Evolutionary conservation across 2,797 vertebrate species (phyloP).

Genomic region (Lindbergichthys nudifrons): DNA sequence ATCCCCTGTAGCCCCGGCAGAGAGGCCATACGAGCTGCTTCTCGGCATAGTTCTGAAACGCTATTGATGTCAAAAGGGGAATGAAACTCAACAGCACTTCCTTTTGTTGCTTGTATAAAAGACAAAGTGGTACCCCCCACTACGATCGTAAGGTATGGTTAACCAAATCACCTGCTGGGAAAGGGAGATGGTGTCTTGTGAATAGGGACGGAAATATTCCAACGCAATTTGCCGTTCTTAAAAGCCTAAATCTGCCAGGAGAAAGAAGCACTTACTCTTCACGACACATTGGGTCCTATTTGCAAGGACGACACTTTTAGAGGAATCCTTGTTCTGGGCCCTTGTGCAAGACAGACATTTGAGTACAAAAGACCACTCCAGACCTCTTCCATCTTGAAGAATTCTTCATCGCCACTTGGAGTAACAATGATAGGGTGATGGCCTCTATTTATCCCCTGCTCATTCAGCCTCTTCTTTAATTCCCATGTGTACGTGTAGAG

Average conservation of each 20-base stretch:
- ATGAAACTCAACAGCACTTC: slow-evolving; percentile 55
- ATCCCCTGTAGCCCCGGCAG: slow-evolving; percentile 59
- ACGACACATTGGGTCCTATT: slow-evolving; percentile 26
- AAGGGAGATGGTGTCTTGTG: slow-evolving; percentile 20
- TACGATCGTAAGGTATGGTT: slow-evolving; percentile 54
- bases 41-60: slow-evolving; percentile 54
- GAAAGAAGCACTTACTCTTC: slow-evolving; percentile 19
- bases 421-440: slow-evolving; percentile 26
- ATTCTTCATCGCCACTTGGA: slow-evolving; percentile 2
- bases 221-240: slow-evolving; percentile 31
- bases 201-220: slow-evolving; percentile 47
- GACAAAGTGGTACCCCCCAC: slow-evolving; percentile 47
- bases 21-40: slow-evolving; percentile 38
- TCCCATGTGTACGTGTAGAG: slow-evolving; percentile 24
- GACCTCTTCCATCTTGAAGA: slow-evolving; percentile 13
- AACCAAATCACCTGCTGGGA: slow-evolving; percentile 50
- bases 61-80: slow-evolving; percentile 66
- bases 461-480: slow-evolving; percentile 39
- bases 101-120: slow-evolving; percentile 60
- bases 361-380: slow-evolving; percentile 11
- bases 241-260: slow-evolving; percentile 22
- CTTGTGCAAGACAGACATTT: slow-evolving; percentile 26
- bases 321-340: slow-evolving; percentile 36
- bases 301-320: slow-evolving; percentile 46
- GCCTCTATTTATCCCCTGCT: slow-evolving; percentile 34